phyloP scores from a whole-genome alignment of 2,888 invertebrate genomes.

The Cenopis cana region DNA sequence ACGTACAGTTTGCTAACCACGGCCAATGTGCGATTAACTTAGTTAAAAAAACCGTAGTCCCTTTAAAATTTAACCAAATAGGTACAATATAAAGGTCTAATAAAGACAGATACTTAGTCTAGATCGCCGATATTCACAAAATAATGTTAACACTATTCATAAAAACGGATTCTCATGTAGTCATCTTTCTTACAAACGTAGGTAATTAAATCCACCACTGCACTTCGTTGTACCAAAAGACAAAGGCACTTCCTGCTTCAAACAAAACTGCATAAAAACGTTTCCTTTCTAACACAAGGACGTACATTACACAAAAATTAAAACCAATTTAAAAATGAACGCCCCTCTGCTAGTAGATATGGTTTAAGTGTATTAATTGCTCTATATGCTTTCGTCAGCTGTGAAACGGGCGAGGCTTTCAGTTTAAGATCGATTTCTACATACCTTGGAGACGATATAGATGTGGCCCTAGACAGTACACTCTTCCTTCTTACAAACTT shows the following conservation, averaged over 20 bases:
- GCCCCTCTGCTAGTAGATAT: too few species aligned
- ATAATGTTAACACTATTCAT: neutral
- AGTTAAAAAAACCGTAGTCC: too few species aligned
- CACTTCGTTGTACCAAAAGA: constrained; percentile 9
- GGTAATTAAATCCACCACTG: neutral
- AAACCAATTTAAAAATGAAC: too few species aligned
- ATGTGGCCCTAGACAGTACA: constrained; percentile 67
- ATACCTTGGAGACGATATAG: constrained; percentile 78
- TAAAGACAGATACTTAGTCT: too few species aligned
- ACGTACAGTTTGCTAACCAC: too few species aligned
- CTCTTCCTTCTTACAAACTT: constrained; percentile 60
- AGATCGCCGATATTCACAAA: too few species aligned
- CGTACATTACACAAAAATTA: neutral
- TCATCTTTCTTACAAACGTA: neutral
- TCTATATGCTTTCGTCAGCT: too few species aligned
- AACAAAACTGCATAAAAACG: constrained; percentile 23
- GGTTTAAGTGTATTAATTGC: too few species aligned
- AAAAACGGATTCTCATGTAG: neutral
- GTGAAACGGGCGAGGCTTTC: too few species aligned
- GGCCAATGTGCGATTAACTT: too few species aligned
- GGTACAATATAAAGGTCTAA: too few species aligned
- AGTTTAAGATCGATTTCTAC: constrained; percentile 2
- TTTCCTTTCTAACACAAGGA: constrained; percentile 31
- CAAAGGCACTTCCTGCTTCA: constrained; percentile 16
- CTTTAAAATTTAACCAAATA: too few species aligned